Base-by-base conservation (phyloP, 1,140 invertebrate species). In the Eupeodes corollae region DNA sequence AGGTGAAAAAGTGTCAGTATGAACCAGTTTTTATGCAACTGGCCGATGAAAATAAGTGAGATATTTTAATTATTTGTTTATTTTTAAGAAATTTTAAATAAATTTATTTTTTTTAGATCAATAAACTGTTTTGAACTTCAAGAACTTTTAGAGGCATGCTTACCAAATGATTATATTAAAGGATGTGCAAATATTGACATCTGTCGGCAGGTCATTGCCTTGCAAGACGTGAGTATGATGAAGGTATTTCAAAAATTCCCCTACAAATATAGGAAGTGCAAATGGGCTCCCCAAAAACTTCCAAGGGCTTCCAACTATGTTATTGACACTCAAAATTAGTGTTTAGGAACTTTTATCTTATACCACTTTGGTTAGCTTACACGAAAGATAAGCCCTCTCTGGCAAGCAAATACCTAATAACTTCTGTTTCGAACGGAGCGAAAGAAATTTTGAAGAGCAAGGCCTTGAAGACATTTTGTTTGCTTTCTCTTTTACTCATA, bases 131-230 rank as follows among this genome's bases (percentile, higher is more conserved):
- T 93, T 58, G 90, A 93, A 65, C 72, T 95, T 11, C 89, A 93
- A 66, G 91, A 95, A 67, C 70, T 94, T 14, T 70, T 95, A 12
- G 90, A 94, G 62, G 87, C 86, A 11, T 93, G 89, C 71, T 73
- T 95, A 50, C 91, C 90, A 6, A 94, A 95, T 71, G 90, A 95
- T 74, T 93, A 93, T 56, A 91, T 95, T 42, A 93, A 92, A 66
- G 92, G 89, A 50, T 93, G 89, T 69, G 90, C 90, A 0, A 91
- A 85, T 34, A 80, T 93, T 52, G 90, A 93, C 71, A 89, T 92
- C 12, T 93, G 90, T 63, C 74, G 88, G 50, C 89, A 93, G 73
- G 85, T 93, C 12, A 83, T 94, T 2, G 73, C 91, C 0, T 82
- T 89, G 10, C 79, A 93, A 70, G 89, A 92, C 73, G 85, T 88